Percentiles rank a stretch among this genome's conserved stretches.
Conservation (phyloP, 2,888 invertebrate species). For the Actias luna region DNA sequence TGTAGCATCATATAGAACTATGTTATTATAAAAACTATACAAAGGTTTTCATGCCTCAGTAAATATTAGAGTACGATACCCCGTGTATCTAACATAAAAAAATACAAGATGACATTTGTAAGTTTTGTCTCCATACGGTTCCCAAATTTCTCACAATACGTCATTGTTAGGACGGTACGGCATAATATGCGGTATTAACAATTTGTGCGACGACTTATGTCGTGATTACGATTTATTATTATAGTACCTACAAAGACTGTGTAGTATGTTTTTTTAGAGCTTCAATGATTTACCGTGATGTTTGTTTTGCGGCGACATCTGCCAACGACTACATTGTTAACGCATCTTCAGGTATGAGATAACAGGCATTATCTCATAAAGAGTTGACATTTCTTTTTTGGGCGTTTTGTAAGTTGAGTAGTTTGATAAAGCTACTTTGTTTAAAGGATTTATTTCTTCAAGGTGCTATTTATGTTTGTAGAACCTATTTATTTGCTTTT, state of each 20-base stretch:
- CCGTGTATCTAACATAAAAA: slow-evolving; percentile 46
- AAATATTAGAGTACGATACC: slow-evolving; percentile 16
- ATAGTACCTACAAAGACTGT: slow-evolving; percentile 54
- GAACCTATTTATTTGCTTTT: neutral
- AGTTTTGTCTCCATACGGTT: slow-evolving; percentile 56
- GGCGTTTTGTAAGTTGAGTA: slow-evolving; percentile 71
- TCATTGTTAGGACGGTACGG: slow-evolving; percentile 72
- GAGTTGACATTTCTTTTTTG: slow-evolving; percentile 73
- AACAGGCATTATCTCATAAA: slow-evolving; percentile 73
- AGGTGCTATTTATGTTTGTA: neutral
- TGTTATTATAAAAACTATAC: slow-evolving; percentile 1
- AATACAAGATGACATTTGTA: slow-evolving; percentile 56
- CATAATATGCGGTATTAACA: slow-evolving; percentile 78
- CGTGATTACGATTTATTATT: slow-evolving; percentile 80
- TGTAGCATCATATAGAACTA: neutral
- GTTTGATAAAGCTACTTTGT: slow-evolving; percentile 36
- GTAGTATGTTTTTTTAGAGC: slow-evolving; percentile 66
- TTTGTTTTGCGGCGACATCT: slow-evolving; percentile 79
- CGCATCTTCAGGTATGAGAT: slow-evolving; percentile 74
- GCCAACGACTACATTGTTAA: slow-evolving; percentile 66
- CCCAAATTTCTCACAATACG: slow-evolving; percentile 71
- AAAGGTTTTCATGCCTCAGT: slow-evolving; percentile 11
- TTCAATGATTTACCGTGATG: slow-evolving; percentile 69
- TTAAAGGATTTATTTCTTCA: slow-evolving; percentile 41
- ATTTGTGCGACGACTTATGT: slow-evolving; percentile 75